A percentile compares a stretch with the other conserved stretches of the same genome.
These are phyloP conservation scores for Zaprionus capensis DNA, from an alignment of 1,140 invertebrate species.

Conservation along the genomic window DNA sequence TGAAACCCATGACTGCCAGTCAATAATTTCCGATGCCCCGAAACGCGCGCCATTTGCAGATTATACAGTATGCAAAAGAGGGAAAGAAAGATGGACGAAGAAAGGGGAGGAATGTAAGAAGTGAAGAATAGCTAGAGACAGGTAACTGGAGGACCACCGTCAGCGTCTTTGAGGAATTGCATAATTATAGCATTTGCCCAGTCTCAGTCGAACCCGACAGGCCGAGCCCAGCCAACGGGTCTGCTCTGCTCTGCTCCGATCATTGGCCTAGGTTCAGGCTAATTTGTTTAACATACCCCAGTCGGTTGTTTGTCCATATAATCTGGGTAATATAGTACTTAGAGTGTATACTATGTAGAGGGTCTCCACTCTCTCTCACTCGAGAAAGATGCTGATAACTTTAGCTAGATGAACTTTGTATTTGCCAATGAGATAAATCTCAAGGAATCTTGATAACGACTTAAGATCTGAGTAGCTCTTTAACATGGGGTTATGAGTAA, in stretches of 20 bases:
- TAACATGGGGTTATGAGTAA: not conserved
- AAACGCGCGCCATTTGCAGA: constrained; percentile 66
- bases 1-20: constrained; percentile 62
- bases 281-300: constrained; percentile 67
- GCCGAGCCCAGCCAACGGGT: constrained; percentile 28
- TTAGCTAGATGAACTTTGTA: constrained; percentile 3
- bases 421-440: constrained; percentile 24
- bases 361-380: not conserved
- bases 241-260: constrained; percentile 19
- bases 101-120: not conserved
- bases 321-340: constrained; percentile 39
- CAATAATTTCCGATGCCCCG: constrained; percentile 72
- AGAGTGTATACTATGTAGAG: constrained; percentile 16
- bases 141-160: constrained; percentile 64
- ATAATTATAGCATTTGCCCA: constrained; percentile 81
- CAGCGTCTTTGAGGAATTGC: constrained; percentile 83
- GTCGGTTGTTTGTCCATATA: constrained; percentile 55
- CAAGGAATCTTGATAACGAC: not conserved
- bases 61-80: constrained; percentile 51
- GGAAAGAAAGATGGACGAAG: too few species aligned
- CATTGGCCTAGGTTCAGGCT: constrained; percentile 54
- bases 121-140: not conserved
- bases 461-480: not conserved
- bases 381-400: not conserved
- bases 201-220: not conserved